Evolutionary conservation across 2,797 vertebrate genomes (phyloP).

Genomic region (Picus viridis): DNA sequence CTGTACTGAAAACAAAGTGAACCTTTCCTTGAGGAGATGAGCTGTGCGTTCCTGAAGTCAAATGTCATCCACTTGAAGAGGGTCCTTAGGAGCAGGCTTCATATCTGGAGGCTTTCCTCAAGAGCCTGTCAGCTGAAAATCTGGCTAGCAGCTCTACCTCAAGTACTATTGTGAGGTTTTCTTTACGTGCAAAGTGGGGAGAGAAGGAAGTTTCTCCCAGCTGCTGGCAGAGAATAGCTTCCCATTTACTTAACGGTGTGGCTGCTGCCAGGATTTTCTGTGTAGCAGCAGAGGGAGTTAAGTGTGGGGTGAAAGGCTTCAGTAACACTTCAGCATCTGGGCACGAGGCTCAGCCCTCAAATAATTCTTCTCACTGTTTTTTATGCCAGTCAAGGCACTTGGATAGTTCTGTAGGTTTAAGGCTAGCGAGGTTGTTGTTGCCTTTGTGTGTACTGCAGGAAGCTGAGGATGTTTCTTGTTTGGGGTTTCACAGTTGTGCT

Average conservation of each 20-base stretch:
- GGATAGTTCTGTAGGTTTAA: not conserved
- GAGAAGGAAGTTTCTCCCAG: slow-evolving; percentile 44
- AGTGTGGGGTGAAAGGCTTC: slow-evolving; percentile 51
- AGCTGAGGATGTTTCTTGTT: not conserved
- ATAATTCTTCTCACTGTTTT: not conserved
- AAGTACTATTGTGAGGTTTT: slow-evolving; percentile 49
- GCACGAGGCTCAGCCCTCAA: slow-evolving; percentile 29
- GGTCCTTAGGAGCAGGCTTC: slow-evolving; percentile 16
- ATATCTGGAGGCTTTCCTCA: slow-evolving; percentile 27
- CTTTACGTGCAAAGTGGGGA: slow-evolving; percentile 8
- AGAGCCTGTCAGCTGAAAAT: slow-evolving; percentile 39
- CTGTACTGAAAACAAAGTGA: slow-evolving; percentile 8
- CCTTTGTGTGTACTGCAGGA: not conserved
- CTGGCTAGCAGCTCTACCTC: slow-evolving; percentile 35
- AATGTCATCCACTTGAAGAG: slow-evolving; percentile 7
- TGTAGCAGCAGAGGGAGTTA: slow-evolving; percentile 41
- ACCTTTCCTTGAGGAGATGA: not conserved
- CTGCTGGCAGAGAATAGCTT: slow-evolving; percentile 54
- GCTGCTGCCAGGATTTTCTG: slow-evolving; percentile 48
- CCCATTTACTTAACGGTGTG: not conserved
- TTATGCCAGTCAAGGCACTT: not conserved
- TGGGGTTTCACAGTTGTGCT: not conserved
- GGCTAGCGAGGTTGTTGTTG: not conserved
- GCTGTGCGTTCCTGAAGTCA: not conserved
- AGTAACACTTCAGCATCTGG: slow-evolving; percentile 6